These are phyloP conservation scores for Trichonephila inaurata DNA, from an alignment of 1,140 invertebrate species.

Conservation along the genomic window DNA sequence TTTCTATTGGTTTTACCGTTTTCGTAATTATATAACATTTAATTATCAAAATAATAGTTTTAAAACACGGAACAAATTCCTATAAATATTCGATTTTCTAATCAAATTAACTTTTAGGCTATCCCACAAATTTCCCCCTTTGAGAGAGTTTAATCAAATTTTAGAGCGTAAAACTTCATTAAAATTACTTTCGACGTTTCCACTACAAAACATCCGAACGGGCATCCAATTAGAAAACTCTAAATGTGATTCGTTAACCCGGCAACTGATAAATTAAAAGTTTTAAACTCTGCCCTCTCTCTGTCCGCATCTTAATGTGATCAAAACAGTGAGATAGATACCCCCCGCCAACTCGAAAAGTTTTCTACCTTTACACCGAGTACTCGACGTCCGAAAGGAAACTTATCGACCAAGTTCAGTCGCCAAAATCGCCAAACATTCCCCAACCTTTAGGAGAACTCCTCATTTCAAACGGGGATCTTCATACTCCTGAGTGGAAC, in stretches of 20 bases:
- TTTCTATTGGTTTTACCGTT: no score
- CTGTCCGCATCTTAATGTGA: neutral
- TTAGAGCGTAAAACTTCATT: no score
- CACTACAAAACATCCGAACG: no score
- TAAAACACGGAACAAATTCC: no score
- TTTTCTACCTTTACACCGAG: slow-evolving; percentile 66
- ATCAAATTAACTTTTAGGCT: no score
- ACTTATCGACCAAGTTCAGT: slow-evolving; percentile 55
- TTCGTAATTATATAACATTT: no score
- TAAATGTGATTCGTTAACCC: neutral
- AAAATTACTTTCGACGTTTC: no score
- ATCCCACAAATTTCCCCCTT: no score
- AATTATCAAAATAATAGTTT: no score
- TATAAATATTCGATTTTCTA: no score
- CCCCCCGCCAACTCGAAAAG: slow-evolving; percentile 33
- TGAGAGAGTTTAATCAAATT: no score
- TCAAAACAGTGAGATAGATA: neutral
- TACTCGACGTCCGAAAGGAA: slow-evolving; percentile 33
- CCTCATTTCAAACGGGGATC: slow-evolving; percentile 36
- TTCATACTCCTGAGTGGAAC: slow-evolving; percentile 6
- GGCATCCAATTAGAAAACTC: no score
- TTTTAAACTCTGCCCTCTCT: neutral
- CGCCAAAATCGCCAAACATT: slow-evolving; percentile 68
- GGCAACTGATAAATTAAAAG: neutral
- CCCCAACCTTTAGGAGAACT: slow-evolving; percentile 46